Base-by-base conservation (phyloP, 2,113 vertebrate genomes). In the Hystrix brachyura region DNA sequence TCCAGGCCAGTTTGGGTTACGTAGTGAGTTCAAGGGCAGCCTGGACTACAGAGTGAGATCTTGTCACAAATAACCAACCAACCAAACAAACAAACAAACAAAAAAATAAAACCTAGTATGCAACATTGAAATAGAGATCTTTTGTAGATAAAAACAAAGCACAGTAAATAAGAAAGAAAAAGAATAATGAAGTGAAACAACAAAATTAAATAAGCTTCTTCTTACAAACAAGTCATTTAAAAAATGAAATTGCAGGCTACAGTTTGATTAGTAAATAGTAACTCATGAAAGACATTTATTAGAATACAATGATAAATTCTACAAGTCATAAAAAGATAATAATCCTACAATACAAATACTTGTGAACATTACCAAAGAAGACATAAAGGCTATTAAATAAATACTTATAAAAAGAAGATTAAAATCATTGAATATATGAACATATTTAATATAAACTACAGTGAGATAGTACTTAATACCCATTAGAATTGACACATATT, bases 211-310 rank as follows among this genome's bases (percentile, higher is more conserved):
- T n/a, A 55, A 11, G 19, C 15, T 5, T 85, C 4, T 0, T 69
- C 9, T 59, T 91, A 14, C 51, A 60, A 95, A 81, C 57, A 91
- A 64, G 74, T 83, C 32, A 84, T 59, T 87, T 53, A 86, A 48
- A 64, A 95, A 87, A 78, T 67, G 18, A 55, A 92, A 90, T 25
- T 89, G 7, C 9, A 74, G 57, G 13, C 21, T 34, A 84, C 5
- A 79, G 11, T 67, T 32, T 59, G 32, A 55, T 25, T 11, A 62
- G 51, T 18, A 69, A 74, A 84, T 48, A 65, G 19, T 51, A 57
- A 38, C 18, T 43, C 13, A 87, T 80, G 81, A 93, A 48, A 43
- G 18, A 74, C 27, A 2, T 84, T 91, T 51, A 34, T 84, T 14
- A 93, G 23, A 95, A 80, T 62, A 83, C 14, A 21, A 27, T 62